Base-by-base conservation (phyloP, 2,888 invertebrate genomes). In the Diaprepes abbreviatus region DNA sequence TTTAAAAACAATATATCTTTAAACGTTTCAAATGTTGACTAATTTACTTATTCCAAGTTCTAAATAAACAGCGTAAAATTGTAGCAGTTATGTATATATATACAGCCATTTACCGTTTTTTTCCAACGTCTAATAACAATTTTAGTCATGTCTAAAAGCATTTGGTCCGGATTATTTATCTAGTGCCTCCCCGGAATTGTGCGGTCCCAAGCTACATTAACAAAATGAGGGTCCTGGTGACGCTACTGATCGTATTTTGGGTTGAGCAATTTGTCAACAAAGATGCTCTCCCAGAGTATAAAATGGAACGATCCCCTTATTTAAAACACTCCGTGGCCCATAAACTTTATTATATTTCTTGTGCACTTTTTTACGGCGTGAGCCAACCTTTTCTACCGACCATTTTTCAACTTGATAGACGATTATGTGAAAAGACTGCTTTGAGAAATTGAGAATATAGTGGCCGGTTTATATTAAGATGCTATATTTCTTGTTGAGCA, bases 341-440 rank as follows among this genome's bases (percentile, higher is more conserved):
- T 58, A 58, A 43, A 58, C 58, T 58, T 43, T 43, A 40, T 58
- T 43, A 58, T 58, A 43, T 58, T 58, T 58, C 31, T 58, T 28
- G 43, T 28, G 40, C 43, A 58, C 31, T 58, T 58, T 58, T 50
- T 50, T 58, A 40, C 58, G 58, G 55, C 55, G 38, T 60, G 33
- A 48, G 35, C 59, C 35, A 33, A 28, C 48, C 45, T 33, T 45
- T 48, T 43, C 17, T 48, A 58, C 58, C 59, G 48, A 35, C 45
- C 43, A 60, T 60, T 48, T 59, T 48, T 60, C 59, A 48, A 19
- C 31, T 45, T 48, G 59, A 60, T 60, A 48, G 31, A 60, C 45
- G 59, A 48, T 60, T 60, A 60, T 60, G 48, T 33, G 59, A 48
- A 45, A 45, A 60, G 48, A 45, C 48, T 60, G 33, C 45, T 60